Evolutionary conservation across 2,888 invertebrate genomes (phyloP), one percentile per base, ranked within the genome.

Genomic region (Meiosimyza platycephala): DNA sequence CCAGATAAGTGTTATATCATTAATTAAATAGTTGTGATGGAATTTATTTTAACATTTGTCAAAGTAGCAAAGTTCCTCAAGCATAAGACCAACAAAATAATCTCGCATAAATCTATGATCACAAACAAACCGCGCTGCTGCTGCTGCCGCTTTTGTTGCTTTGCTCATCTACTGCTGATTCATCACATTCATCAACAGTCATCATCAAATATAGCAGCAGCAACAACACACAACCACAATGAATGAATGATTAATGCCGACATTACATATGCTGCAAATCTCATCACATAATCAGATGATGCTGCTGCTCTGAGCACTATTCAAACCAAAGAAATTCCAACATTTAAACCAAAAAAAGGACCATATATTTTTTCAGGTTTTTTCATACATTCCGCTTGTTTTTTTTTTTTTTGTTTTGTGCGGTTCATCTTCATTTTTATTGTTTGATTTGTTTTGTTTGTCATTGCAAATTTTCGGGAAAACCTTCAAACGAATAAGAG

Each of bases 241-340:
- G 65, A 54, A 33, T 33, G 65, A 54, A 71, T 71, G 65, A 71
- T 71, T 71, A 71, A 71, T 71, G 55, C 50, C 65, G 40, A 52
- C n/a, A 67, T 67, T 55, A 67, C 67, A 67, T 57, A 67, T 66
- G 66, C 66, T 66, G 40, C 66, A 66, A 66, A 54, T 66, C 54
- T n/a, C 40, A 40, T 13, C 66, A 15, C 55, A 50, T 5, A 64
- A 40, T 40, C 40, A 40, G 40, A 40, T 40, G 40, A 40, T 40
- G 40, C 40, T 40, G 40, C 40, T 9, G 40, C 40, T 9, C 40
- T 9, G 9, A 40, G 40, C 40, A 40, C 40, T 9, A 40, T 40
- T 40, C 40, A 40, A 9, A 40, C 40, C 40, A 9, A 40, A 6
- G 9, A 40, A 40, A 40, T 28, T 28, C 28, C 28, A 40, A 9